A percentile compares a stretch with the other conserved stretches of the same genome.
Evolutionary conservation across 1,140 invertebrate species (phyloP).

Genomic region (Apocrypta bakeri): DNA sequence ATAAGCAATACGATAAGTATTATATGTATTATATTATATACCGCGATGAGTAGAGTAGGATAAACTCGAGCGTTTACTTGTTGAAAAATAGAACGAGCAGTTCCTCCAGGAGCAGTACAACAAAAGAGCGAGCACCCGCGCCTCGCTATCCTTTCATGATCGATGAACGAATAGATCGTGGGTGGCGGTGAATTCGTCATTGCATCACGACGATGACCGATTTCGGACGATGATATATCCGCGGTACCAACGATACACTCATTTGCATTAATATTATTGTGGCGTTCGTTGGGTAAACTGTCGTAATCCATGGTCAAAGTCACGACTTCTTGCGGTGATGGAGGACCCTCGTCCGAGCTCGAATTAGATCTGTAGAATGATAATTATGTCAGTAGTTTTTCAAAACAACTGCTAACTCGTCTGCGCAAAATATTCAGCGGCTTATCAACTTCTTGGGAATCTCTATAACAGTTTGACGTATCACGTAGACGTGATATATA

Average conservation of each 20-base stretch:
- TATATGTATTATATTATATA: too few species aligned
- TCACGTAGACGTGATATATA: too few species aligned
- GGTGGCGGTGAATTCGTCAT: constrained; percentile 27
- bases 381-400: too few species aligned
- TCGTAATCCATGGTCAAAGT: constrained; percentile 51
- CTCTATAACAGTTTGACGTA: too few species aligned
- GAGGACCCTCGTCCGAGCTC: neutral
- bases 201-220: neutral
- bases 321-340: constrained; percentile 39
- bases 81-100: too few species aligned
- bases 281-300: neutral
- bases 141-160: neutral
- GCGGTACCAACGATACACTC: neutral
- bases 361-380: neutral
- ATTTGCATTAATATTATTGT: too few species aligned
- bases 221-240: neutral
- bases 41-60: too few species aligned
- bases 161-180: constrained; percentile 1
- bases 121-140: neutral
- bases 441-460: too few species aligned
- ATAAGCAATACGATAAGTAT: too few species aligned
- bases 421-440: too few species aligned
- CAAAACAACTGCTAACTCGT: too few species aligned
- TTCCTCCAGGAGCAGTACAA: neutral
- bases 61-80: too few species aligned